Evolutionary conservation across 2,113 vertebrate genomes (phyloP).

Genomic region (Promerops cafer): DNA sequence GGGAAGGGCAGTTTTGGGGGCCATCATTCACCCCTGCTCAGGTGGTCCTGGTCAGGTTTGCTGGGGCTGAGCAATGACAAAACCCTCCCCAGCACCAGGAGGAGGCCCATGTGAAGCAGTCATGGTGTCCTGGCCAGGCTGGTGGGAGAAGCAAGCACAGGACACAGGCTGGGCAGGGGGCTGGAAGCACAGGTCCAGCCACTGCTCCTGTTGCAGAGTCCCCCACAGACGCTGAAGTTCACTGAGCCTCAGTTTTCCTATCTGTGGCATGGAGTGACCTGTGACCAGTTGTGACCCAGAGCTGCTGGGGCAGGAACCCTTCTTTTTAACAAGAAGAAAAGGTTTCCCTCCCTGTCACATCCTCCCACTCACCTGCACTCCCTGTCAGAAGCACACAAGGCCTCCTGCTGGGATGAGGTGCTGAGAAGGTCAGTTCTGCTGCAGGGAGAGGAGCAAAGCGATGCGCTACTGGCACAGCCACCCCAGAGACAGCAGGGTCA

Average conservation of each 20-base stretch:
- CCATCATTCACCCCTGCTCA: accelerated
- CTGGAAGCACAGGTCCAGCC: neutral
- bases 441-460: neutral
- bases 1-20: no score
- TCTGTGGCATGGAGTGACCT: neutral
- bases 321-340: neutral
- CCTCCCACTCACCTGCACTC: neutral
- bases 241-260: neutral
- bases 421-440: neutral
- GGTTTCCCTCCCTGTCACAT: no score
- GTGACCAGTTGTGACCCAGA: no score
- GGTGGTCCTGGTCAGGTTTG: neutral
- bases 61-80: neutral
- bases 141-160: neutral
- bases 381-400: accelerated
- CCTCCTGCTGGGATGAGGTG: neutral
- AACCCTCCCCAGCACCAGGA: neutral
- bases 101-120: neutral
- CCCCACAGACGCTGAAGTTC: neutral
- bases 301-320: neutral
- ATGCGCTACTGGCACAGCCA: neutral
- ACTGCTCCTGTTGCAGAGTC: neutral
- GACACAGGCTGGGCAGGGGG: no score
- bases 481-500: neutral
- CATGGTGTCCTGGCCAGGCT: neutral